Evolutionary conservation across 2,797 vertebrate genomes (phyloP).

Genomic region (Hozukius guyotensis): DNA sequence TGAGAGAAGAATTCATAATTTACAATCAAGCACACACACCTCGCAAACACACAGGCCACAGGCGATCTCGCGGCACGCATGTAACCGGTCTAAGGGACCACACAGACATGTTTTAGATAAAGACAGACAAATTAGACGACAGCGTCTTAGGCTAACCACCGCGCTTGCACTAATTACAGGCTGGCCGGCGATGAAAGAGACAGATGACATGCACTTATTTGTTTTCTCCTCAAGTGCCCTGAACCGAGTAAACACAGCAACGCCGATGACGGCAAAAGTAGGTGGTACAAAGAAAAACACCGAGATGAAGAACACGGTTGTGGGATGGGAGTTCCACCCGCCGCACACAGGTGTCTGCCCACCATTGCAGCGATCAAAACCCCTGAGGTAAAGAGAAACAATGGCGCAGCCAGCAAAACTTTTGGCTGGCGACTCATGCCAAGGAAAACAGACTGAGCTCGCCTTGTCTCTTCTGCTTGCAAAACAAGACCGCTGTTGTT

Average conservation of each 20-base stretch:
- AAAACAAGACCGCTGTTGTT: slow-evolving; percentile 38
- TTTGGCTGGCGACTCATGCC: slow-evolving; percentile 55
- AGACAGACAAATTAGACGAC: slow-evolving; percentile 88
- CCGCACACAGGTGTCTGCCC: slow-evolving; percentile 78
- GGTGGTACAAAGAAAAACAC: slow-evolving; percentile 37
- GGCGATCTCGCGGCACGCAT: slow-evolving; percentile 67
- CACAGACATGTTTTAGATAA: slow-evolving; percentile 86
- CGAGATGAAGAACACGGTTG: slow-evolving; percentile 29
- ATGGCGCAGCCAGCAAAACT: slow-evolving; percentile 63
- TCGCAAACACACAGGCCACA: slow-evolving; percentile 73
- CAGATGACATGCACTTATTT: slow-evolving; percentile 78
- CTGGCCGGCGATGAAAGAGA: slow-evolving; percentile 79
- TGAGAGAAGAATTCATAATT: slow-evolving; percentile 76
- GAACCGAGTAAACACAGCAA: slow-evolving; percentile 70
- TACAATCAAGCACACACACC: slow-evolving; percentile 69
- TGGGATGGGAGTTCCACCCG: slow-evolving; percentile 37
- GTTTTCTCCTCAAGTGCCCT: slow-evolving; percentile 68
- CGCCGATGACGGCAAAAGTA: slow-evolving; percentile 50
- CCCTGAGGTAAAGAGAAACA: slow-evolving; percentile 68
- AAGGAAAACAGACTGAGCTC: slow-evolving; percentile 70
- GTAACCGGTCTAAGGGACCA: slow-evolving; percentile 74
- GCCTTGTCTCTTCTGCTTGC: slow-evolving; percentile 31
- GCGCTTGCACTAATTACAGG: slow-evolving; percentile 83
- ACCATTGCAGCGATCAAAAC: slow-evolving; percentile 44
- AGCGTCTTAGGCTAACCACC: slow-evolving; percentile 81